Evolutionary conservation across 2,113 vertebrate genomes (phyloP).

Genomic region (Ellobius talpinus): DNA sequence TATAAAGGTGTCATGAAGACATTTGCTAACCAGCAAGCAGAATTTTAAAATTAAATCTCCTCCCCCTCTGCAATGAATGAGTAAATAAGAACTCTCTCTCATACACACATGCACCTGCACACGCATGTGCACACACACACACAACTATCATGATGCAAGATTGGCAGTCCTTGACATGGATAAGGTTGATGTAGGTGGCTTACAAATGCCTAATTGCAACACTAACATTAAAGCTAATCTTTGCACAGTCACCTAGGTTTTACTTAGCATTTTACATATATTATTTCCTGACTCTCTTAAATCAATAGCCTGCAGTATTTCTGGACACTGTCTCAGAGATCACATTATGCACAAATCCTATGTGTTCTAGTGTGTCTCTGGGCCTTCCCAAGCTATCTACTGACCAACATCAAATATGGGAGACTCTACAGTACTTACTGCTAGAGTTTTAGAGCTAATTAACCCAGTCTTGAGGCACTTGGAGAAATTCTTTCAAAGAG

Average conservation of each 20-base stretch:
- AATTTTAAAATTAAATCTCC: not conserved
- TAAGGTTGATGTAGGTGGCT: not conserved
- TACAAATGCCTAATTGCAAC: constrained; percentile 14
- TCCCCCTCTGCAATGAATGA: not conserved
- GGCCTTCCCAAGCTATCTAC: not conserved
- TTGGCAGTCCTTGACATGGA: not conserved
- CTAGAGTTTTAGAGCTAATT: not conserved
- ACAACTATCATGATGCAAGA: not conserved
- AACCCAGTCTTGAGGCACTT: not conserved
- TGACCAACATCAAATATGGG: not conserved
- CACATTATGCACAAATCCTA: not conserved
- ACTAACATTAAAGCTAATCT: constrained; percentile 30
- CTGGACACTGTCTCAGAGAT: not conserved
- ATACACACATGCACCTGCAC: not conserved
- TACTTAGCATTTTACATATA: constrained; percentile 21
- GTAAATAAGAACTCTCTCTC: not conserved
- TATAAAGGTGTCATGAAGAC: not conserved
- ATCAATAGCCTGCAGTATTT: not conserved
- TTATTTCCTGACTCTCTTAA: constrained; percentile 36
- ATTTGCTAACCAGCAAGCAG: not conserved
- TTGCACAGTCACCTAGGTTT: not conserved
- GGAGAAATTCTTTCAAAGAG: not conserved
- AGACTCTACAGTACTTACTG: not conserved
- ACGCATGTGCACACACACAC: not conserved
- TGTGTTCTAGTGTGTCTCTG: not conserved